A percentile compares a stretch with the other conserved stretches of the same genome.
Conservation (phyloP, 2,888 invertebrate species). For the Trachelus iudaicus region DNA sequence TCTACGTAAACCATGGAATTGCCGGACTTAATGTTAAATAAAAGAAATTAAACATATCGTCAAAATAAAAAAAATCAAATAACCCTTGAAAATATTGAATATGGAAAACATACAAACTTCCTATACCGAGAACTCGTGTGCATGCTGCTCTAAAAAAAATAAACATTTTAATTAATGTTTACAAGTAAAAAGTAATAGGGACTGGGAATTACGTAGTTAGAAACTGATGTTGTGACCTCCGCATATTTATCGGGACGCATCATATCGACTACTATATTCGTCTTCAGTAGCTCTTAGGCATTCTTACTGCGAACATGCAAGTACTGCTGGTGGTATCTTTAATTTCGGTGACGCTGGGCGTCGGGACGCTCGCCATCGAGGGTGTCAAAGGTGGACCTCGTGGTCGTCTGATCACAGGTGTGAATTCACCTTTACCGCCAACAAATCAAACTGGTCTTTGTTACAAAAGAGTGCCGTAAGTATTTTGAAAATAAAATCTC, state of each 20-base stretch:
- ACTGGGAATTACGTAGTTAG: background rate
- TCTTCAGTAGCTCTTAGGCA: constrained; percentile 41
- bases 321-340: constrained; percentile 27
- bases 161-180: constrained; percentile 36
- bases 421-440: constrained; percentile 24
- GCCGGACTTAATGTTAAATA: background rate
- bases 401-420: constrained; percentile 19
- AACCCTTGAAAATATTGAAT: background rate
- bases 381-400: constrained; percentile 48
- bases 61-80: background rate
- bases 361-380: constrained; percentile 31
- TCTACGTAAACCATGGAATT: background rate
- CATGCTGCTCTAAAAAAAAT: constrained; percentile 28
- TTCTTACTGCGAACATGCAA: constrained; percentile 47
- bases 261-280: constrained; percentile 8
- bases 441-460: constrained; percentile 69
- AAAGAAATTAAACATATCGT: background rate
- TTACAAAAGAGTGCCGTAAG: constrained; percentile 75
- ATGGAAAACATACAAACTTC: background rate
- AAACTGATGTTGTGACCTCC: constrained; percentile 11
- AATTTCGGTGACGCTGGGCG: constrained; percentile 31
- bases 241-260: constrained; percentile 8
- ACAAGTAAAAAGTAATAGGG: constrained; percentile 22
- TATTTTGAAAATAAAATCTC: constrained; percentile 37
- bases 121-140: background rate